Evolutionary conservation across 2,888 invertebrate genomes (phyloP).

Genomic region (Mythimna albipuncta): DNA sequence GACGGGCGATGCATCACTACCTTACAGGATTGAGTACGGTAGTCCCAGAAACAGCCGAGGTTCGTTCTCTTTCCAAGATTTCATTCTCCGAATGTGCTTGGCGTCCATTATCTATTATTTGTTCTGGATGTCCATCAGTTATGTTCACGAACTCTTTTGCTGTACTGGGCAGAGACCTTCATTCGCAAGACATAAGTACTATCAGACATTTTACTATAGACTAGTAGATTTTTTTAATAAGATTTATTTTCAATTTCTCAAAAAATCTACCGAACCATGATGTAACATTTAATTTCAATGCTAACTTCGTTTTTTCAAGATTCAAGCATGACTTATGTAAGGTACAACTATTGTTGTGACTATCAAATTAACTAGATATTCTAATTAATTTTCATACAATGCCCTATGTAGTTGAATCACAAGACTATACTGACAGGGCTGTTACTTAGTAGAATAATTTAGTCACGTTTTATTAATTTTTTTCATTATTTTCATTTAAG

Average conservation of each 20-base stretch:
- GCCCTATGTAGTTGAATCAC: not conserved
- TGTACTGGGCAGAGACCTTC: not conserved
- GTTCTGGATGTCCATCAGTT: constrained; percentile 65
- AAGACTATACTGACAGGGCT: not conserved
- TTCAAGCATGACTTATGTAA: constrained; percentile 21
- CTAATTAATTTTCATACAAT: constrained; percentile 26
- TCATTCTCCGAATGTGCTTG: constrained; percentile 71
- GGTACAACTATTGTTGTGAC: constrained; percentile 15
- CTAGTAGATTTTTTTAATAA: not conserved
- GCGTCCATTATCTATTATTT: constrained; percentile 71
- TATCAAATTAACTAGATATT: constrained; percentile 13
- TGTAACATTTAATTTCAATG: constrained; percentile 6
- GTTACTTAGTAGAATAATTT: constrained; percentile 9
- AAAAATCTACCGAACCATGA: not conserved
- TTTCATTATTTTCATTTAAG: not conserved
- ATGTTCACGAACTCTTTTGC: constrained; percentile 56
- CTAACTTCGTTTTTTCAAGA: constrained; percentile 36
- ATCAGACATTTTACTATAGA: constrained; percentile 36
- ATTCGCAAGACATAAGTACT: constrained; percentile 20
- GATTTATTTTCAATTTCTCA: constrained; percentile 6
- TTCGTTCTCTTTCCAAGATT: constrained; percentile 64
- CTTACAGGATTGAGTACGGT: constrained; percentile 31
- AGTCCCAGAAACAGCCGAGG: not conserved
- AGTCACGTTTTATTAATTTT: not conserved
- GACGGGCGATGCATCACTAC: constrained; percentile 19